Conservation (phyloP, 2,888 invertebrate species). For the Harpagoxenus sublaevis region DNA sequence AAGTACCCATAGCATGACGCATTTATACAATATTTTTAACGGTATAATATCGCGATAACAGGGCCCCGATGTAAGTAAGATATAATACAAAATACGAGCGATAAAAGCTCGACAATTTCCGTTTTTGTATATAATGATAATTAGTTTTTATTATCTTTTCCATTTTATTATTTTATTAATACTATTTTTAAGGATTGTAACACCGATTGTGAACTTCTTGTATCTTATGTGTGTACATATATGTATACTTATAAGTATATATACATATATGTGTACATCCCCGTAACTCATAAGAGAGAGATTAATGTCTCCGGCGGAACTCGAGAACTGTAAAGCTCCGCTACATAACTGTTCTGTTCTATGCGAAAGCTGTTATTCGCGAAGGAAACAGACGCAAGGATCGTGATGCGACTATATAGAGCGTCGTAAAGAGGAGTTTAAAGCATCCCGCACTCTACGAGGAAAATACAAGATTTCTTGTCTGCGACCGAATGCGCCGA, state of each 20-base stretch:
- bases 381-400: constrained; percentile 72
- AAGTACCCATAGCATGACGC: not conserved
- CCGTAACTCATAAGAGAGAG: constrained; percentile 81
- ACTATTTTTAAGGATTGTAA: constrained; percentile 43
- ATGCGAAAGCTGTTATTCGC: constrained; percentile 77
- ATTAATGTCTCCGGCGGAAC: constrained; percentile 80
- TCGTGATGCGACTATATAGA: constrained; percentile 77
- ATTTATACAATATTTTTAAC: not conserved
- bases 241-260: not conserved
- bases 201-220: constrained; percentile 52
- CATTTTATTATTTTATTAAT: not conserved
- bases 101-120: constrained; percentile 16
- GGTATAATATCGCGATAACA: not conserved
- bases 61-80: not conserved
- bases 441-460: constrained; percentile 56
- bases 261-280: constrained; percentile 45
- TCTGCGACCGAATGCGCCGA: constrained; percentile 30
- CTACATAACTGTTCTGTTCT: constrained; percentile 74
- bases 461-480: constrained; percentile 68
- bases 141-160: constrained; percentile 28
- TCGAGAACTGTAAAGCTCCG: constrained; percentile 77
- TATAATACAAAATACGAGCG: not conserved
- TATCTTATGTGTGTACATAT: constrained; percentile 42
- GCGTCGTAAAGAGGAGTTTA: constrained; percentile 72
- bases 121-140: constrained; percentile 31